Base-by-base conservation (phyloP, 1,140 invertebrate species). In the Mizuhopecten yessoensis region DNA sequence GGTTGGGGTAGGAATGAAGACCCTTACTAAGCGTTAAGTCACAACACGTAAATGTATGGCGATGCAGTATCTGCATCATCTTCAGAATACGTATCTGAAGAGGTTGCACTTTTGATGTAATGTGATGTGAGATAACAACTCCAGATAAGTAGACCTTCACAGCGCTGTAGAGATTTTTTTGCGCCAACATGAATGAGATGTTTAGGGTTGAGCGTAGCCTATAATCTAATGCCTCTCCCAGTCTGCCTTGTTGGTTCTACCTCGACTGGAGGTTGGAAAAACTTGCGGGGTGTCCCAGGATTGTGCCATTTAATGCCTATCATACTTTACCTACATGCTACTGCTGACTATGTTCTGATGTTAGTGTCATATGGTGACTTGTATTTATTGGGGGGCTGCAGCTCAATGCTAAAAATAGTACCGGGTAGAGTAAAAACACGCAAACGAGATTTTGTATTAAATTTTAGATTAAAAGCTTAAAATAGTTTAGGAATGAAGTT, bases 81-180 rank as follows among this genome's bases (percentile, higher is more conserved):
- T 7, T 29, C 17, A 75, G 57, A 75, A 57, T 20, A 20, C 7
- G 23, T n/a, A 75, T 75, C 57, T 75, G 23, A 0, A 5, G 57
- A 13, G 57, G n/a, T 7, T 75, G 57, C 57, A 75, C 57, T 75
- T 75, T 75, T 75, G 57, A 75, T 75, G 57, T 75, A 75, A 29
- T 39, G 13, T 29, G 57, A 75, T 75, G 57, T 23, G 5, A 75
- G 57, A n/a, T 75, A 75, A 1, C n/a, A n/a, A 29, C 0, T 29
- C 29, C 57, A 17, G 57, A 75, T 75, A 75, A 75, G 23, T 75
- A 75, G 23, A 17, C 3, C 57, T 45, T 75, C 57, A 75, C 57
- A 75, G 23, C 57, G n/a, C 29, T 75, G 2, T 75, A n/a, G 57
- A n/a, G 36, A 57, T 3, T 75, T 75, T 75, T 75, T 75, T 75